Evolutionary conservation across 2,888 invertebrate genomes (phyloP), one percentile per base, ranked within the genome.

Genomic region (Psococerastis gibbosa): DNA sequence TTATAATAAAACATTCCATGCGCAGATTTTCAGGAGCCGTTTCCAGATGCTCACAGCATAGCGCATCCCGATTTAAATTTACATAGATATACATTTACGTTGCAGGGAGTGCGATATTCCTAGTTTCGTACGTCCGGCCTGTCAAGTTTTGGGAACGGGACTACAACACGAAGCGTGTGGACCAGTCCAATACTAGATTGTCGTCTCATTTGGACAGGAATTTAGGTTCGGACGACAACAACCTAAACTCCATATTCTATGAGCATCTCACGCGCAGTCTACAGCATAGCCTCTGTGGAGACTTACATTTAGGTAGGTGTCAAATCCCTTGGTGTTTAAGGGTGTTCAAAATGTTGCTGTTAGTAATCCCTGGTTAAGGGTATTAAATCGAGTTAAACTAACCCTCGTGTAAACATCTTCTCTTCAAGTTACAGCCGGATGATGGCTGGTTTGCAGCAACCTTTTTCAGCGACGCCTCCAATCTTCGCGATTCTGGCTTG

Each of bases 71-170:
- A n/a, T 20, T 3, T n/a, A n/a, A n/a, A n/a, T n/a, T n/a, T n/a
- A n/a, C n/a, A n/a, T n/a, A n/a, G n/a, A 32, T 43, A 22, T 31
- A 2, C 33, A 16, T 49, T 44, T 44, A 42, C 13, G 65, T 75
- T 57, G 56, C 75, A 62, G 97, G 97, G 32, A 95, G 95, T 58
- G 97, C 97, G 48, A 95, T 99, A 59, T 98, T 98, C 63, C 76
- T 98, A 57, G 88, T 92, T 31, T 97, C 97, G 1, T 98, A 98
- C 63, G 92, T 95, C n/a, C 74, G 98, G 1, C 98, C 98, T 0
- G 79, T 98, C 2, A 98, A 98, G 64, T 99, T 99, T 62, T 98
- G 98, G 98, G 97, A 98, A 61, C 72, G 92, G 33, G 95, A 98
- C 60, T 95, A 97, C 62, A 97, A 95, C 59, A 98, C 97, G 1